These are phyloP conservation scores for Magallana ariakensis DNA, from an alignment of 1,140 invertebrate species.

Conservation along the genomic window DNA sequence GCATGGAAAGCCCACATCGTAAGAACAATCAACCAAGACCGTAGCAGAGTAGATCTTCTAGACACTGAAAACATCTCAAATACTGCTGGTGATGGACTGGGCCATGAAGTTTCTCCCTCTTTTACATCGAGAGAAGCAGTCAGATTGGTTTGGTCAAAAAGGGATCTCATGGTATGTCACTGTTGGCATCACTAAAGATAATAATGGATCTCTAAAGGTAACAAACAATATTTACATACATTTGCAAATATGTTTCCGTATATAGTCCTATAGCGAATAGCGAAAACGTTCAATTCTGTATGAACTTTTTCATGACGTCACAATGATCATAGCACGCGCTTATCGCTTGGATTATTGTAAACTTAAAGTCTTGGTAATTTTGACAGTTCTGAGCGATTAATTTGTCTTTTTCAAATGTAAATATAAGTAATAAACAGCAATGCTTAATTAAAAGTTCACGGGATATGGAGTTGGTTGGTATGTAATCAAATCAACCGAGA, in stretches of 20 bases:
- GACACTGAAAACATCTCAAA: not conserved
- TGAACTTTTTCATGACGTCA: too few species aligned
- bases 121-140: conserved; percentile 29
- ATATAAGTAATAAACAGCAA: too few species aligned
- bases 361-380: too few species aligned
- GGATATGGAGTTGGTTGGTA: too few species aligned
- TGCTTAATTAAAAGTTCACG: too few species aligned
- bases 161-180: conserved; percentile 45
- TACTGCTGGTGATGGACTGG: conserved; percentile 47
- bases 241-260: not conserved
- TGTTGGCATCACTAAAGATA: conserved; percentile 33
- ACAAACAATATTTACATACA: not conserved
- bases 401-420: too few species aligned
- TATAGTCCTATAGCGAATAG: not conserved
- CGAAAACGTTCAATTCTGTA: not conserved
- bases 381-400: too few species aligned
- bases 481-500: too few species aligned
- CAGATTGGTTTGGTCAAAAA: conserved; percentile 51
- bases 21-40: conserved; percentile 41
- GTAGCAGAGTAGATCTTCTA: not conserved
- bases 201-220: conserved; percentile 7
- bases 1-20: conserved; percentile 43
- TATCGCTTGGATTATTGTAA: too few species aligned
- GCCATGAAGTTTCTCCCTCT: conserved; percentile 52
- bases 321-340: too few species aligned